Evolutionary conservation across 2,113 vertebrate species (phyloP).

Genomic region (Etheostoma spectabile): DNA sequence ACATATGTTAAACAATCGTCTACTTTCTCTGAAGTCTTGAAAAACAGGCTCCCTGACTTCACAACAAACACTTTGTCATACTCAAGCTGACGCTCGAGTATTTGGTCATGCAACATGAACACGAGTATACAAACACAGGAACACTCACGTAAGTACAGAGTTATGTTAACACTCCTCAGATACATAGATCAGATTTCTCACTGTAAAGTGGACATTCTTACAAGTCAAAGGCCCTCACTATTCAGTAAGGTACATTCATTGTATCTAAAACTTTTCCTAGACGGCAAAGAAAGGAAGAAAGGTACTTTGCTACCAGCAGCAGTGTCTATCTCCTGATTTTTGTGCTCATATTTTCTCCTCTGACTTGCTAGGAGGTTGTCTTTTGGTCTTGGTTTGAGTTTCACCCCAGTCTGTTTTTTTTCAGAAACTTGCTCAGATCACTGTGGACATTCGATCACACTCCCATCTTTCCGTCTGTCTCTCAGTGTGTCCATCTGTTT

Average conservation of each 20-base stretch:
- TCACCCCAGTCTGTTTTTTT: slow-evolving; percentile 50
- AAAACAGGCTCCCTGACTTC: slow-evolving; percentile 65
- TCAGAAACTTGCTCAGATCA: slow-evolving; percentile 44
- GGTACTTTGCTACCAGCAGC: background rate
- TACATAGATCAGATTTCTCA: slow-evolving; percentile 28
- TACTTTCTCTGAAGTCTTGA: slow-evolving; percentile 58
- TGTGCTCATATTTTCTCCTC: slow-evolving; percentile 59
- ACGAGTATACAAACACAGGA: slow-evolving; percentile 56
- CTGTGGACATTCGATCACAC: slow-evolving; percentile 62
- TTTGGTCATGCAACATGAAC: slow-evolving; percentile 65
- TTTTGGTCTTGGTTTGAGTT: slow-evolving; percentile 59
- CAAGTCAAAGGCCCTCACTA: slow-evolving; percentile 28
- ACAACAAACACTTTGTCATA: slow-evolving; percentile 71
- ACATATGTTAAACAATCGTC: slow-evolving; percentile 63
- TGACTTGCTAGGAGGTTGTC: slow-evolving; percentile 47
- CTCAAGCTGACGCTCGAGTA: slow-evolving; percentile 38
- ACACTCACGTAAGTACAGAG: slow-evolving; percentile 28
- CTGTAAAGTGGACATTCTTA: background rate
- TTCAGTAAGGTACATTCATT: slow-evolving; percentile 23
- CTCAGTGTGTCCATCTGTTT: slow-evolving; percentile 39
- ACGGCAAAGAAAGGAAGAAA: slow-evolving; percentile 25
- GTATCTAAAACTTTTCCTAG: slow-evolving; percentile 40
- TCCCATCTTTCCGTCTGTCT: slow-evolving; percentile 49
- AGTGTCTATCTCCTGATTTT: slow-evolving; percentile 38
- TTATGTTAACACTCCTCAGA: slow-evolving; percentile 35